Evolutionary conservation across 2,888 invertebrate genomes (phyloP).

Genomic region (Amphimallon solstitiale): DNA sequence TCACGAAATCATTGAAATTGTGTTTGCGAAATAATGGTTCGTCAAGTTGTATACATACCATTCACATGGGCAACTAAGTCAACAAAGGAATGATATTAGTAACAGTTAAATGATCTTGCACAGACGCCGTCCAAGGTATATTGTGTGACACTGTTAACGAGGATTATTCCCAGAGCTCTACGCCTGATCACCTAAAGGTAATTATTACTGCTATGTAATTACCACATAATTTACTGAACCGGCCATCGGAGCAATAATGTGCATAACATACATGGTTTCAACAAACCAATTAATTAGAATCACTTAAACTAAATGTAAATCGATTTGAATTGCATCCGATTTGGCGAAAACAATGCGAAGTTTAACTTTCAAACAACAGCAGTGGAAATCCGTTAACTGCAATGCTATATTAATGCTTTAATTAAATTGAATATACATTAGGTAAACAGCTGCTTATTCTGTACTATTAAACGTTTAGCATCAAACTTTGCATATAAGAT

Average conservation of each 20-base stretch:
- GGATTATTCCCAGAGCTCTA: constrained; percentile 2
- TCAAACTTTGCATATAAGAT: no score
- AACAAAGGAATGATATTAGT: constrained; percentile 16
- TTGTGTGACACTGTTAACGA: constrained; percentile 1
- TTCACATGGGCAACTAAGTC: not conserved
- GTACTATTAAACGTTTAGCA: no score
- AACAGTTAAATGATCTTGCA: constrained; percentile 7
- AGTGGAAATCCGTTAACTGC: no score
- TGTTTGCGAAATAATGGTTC: no score
- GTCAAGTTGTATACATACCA: not conserved
- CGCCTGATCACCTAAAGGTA: constrained; percentile 24
- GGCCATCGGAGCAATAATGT: constrained; percentile 31
- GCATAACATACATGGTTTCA: constrained; percentile 31
- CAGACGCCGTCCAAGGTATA: constrained; percentile 9
- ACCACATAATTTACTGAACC: constrained; percentile 32
- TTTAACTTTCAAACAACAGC: no score
- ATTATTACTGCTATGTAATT: constrained; percentile 35
- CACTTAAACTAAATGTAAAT: constrained; percentile 31
- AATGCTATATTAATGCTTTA: no score
- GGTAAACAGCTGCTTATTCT: no score
- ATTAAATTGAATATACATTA: no score
- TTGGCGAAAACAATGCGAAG: constrained; percentile 1
- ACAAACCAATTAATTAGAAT: constrained; percentile 30
- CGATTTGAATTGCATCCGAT: not conserved
- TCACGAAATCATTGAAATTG: no score